Percentiles rank a stretch among this genome's conserved stretches.
These are phyloP conservation scores for Xenopus borealis DNA, from an alignment of 2,113 vertebrate genomes.

Conservation along the genomic window DNA sequence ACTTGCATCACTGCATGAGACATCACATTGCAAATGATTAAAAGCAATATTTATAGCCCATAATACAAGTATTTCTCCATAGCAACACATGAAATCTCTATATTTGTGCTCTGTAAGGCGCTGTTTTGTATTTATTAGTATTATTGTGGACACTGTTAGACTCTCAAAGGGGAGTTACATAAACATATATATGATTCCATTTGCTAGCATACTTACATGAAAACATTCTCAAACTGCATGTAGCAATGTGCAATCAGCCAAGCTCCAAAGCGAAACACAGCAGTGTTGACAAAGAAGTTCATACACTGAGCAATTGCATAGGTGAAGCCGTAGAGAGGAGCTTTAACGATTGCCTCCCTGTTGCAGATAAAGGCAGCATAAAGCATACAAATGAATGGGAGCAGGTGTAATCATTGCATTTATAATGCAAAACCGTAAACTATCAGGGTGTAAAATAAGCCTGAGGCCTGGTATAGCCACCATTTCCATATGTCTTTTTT, in stretches of 20 bases:
- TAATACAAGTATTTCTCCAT: too few relatives aligned
- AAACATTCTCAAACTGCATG: constrained; percentile 59
- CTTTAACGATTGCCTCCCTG: constrained; percentile 47
- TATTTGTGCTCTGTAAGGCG: too few relatives aligned
- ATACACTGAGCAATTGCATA: constrained; percentile 50
- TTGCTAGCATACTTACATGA: constrained; percentile 58
- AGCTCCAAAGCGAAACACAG: constrained; percentile 63
- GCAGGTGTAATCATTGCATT: not conserved
- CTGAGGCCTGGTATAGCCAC: not conserved
- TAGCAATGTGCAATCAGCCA: constrained; percentile 60
- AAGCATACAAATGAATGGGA: not conserved
- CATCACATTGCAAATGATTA: too few relatives aligned
- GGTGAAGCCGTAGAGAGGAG: constrained; percentile 48
- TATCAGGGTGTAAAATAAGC: not conserved
- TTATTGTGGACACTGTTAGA: too few relatives aligned
- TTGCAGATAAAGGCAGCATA: constrained; percentile 18
- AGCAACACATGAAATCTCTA: too few relatives aligned
- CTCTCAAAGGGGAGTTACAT: too few relatives aligned
- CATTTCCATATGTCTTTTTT: not conserved
- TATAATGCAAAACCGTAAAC: not conserved
- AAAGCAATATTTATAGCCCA: too few relatives aligned
- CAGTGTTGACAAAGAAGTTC: constrained; percentile 51
- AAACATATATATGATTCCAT: too few relatives aligned
- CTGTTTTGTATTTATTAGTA: too few relatives aligned
- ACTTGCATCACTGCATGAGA: too few relatives aligned